Conservation (phyloP, 2,888 invertebrate species). For the Neuroscelio doddi region DNA sequence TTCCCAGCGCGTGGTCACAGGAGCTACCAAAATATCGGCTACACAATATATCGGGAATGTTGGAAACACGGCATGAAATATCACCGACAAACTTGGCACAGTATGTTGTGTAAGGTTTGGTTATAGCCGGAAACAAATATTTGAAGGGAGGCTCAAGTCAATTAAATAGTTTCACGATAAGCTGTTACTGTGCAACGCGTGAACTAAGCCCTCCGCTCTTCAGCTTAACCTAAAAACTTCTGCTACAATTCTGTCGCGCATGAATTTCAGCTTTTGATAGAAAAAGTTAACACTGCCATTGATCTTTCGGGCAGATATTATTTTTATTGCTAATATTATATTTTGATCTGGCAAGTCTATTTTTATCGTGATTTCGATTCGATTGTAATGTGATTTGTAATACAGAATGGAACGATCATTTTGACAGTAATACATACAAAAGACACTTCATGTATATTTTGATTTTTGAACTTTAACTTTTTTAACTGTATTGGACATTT, state of each 20-base stretch:
- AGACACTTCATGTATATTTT: no score
- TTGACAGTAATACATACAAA: no score
- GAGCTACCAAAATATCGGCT: slow-evolving; percentile 12
- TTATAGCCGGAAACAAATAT: slow-evolving; percentile 45
- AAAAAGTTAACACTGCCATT: slow-evolving; percentile 41
- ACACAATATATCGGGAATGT: slow-evolving; percentile 7
- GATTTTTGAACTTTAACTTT: no score
- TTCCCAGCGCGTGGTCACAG: slow-evolving; percentile 2
- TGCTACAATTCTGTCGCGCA: slow-evolving; percentile 51
- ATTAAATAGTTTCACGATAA: slow-evolving; percentile 51
- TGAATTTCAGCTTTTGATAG: slow-evolving; percentile 50
- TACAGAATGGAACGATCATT: no score
- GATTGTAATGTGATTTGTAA: no score
- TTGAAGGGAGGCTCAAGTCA: slow-evolving; percentile 50
- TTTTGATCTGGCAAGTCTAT: no score
- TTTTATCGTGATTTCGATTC: no score
- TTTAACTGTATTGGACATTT: no score
- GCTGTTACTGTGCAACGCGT: slow-evolving; percentile 38
- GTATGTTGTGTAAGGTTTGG: slow-evolving; percentile 38
- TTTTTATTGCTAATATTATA: no score
- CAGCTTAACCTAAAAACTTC: slow-evolving; percentile 58
- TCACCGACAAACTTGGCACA: slow-evolving; percentile 30
- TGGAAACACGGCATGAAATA: slow-evolving; percentile 22
- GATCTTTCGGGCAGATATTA: slow-evolving; percentile 4
- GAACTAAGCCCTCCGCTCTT: slow-evolving; percentile 50